A percentile compares a stretch with the other conserved stretches of the same genome.
Conservation (phyloP, 2,113 vertebrate species). For the Asarcornis scutulata region DNA sequence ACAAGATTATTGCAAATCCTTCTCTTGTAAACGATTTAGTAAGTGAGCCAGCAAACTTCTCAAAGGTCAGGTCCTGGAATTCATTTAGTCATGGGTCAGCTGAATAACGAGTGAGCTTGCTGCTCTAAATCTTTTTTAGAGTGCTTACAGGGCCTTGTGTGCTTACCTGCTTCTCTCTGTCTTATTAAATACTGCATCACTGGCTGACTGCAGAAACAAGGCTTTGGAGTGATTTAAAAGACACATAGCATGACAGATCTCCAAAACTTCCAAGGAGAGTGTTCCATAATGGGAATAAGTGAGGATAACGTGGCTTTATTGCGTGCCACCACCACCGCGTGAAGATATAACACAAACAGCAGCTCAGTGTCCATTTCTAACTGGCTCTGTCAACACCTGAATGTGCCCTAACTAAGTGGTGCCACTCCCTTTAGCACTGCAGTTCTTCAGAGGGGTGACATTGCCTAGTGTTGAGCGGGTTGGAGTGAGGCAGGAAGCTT, state of each 20-base stretch:
- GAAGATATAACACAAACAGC: not conserved
- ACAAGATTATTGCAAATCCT: slow-evolving; percentile 56
- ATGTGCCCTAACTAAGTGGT: not conserved
- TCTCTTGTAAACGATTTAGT: slow-evolving; percentile 57
- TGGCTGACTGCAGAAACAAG: not conserved
- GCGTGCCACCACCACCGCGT: not conserved
- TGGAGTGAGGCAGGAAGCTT: not conserved
- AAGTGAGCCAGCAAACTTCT: slow-evolving; percentile 41
- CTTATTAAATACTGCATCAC: not conserved
- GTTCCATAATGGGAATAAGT: not conserved
- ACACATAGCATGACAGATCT: not conserved
- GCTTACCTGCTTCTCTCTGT: slow-evolving; percentile 27
- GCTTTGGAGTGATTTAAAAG: not conserved
- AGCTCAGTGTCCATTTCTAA: not conserved
- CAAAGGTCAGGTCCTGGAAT: slow-evolving; percentile 55
- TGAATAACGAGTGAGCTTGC: slow-evolving; percentile 53
- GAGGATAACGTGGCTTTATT: not conserved
- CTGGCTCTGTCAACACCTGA: not conserved
- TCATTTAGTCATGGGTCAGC: slow-evolving; percentile 48
- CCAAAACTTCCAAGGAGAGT: not conserved
- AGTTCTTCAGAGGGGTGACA: not conserved
- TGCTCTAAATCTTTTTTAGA: slow-evolving; percentile 27
- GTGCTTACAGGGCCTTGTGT: not conserved
- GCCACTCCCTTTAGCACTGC: fast-evolving
- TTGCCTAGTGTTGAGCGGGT: not conserved